Conservation (phyloP, 2,797 vertebrate genomes). For the Tadarida brasiliensis region DNA sequence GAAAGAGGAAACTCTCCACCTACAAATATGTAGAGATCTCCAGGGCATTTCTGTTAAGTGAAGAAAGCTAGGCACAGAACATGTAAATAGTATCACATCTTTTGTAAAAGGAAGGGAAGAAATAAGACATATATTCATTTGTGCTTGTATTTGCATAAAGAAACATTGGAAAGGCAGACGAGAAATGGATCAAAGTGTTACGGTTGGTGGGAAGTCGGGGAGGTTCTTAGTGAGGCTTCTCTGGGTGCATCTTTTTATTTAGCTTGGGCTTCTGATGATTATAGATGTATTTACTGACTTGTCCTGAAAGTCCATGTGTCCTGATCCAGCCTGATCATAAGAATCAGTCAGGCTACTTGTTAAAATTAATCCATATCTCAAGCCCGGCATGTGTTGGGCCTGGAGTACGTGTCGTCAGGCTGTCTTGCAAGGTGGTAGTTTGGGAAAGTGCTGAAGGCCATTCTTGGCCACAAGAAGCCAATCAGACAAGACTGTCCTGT, state of each 20-base stretch:
- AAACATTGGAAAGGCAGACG: not conserved
- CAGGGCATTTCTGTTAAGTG: not conserved
- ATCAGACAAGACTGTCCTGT: rapidly evolving
- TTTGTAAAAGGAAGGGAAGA: not conserved
- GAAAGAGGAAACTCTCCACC: not conserved
- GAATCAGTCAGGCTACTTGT: not conserved
- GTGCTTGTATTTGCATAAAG: constrained; percentile 17
- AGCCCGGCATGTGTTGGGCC: not conserved
- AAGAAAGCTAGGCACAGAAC: not conserved
- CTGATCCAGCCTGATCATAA: not conserved
- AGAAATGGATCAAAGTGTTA: not conserved
- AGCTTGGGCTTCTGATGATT: not conserved
- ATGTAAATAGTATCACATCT: not conserved
- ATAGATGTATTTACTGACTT: not conserved
- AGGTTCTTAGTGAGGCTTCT: not conserved
- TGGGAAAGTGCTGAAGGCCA: not conserved
- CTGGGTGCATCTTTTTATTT: not conserved
- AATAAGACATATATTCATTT: not conserved
- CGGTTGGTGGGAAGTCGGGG: not conserved
- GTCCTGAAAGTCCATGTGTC: not conserved
- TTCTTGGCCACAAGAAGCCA: not conserved
- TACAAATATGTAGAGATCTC: not conserved
- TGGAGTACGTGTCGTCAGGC: not conserved
- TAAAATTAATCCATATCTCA: not conserved
- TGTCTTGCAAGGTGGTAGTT: not conserved